Evolutionary conservation across 2,113 vertebrate species (phyloP).

Genomic region (Spea multiplicata): DNA sequence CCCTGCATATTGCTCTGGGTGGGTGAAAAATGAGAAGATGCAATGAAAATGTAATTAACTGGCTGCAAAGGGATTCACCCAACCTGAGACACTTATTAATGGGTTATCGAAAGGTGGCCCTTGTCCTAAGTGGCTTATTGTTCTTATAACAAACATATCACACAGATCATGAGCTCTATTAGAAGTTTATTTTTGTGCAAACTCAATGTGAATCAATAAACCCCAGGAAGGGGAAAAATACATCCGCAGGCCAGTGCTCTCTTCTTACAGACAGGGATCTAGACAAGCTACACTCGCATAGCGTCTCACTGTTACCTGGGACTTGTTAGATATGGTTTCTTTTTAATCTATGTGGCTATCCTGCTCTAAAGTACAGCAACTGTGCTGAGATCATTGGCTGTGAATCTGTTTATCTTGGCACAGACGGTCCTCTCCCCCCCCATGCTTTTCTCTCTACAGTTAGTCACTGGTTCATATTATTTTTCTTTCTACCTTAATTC

Average conservation of each 20-base stretch:
- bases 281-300: conserved; percentile 10
- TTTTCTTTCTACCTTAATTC: conserved; percentile 23
- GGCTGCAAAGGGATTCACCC: conserved; percentile 9
- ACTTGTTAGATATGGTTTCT: conserved; percentile 38
- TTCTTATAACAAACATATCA: conserved; percentile 16
- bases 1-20: background rate
- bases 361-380: conserved; percentile 26
- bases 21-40: conserved; percentile 28
- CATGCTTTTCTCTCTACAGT: conserved; percentile 10
- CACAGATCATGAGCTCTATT: conserved; percentile 21
- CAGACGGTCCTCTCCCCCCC: conserved; percentile 24
- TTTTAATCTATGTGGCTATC: conserved; percentile 32
- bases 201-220: conserved; percentile 23
- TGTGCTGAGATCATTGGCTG: conserved; percentile 53
- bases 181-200: conserved; percentile 31
- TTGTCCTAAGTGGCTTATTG: conserved; percentile 11
- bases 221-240: background rate
- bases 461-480: conserved; percentile 5
- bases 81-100: conserved; percentile 15
- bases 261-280: background rate
- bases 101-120: conserved; percentile 30
- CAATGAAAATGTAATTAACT: conserved; percentile 21
- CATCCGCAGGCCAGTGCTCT: background rate
- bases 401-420: conserved; percentile 47
- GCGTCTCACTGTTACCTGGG: background rate